Evolutionary conservation across 2,113 vertebrate species (phyloP).

Genomic region (Aldabrachelys gigantea): DNA sequence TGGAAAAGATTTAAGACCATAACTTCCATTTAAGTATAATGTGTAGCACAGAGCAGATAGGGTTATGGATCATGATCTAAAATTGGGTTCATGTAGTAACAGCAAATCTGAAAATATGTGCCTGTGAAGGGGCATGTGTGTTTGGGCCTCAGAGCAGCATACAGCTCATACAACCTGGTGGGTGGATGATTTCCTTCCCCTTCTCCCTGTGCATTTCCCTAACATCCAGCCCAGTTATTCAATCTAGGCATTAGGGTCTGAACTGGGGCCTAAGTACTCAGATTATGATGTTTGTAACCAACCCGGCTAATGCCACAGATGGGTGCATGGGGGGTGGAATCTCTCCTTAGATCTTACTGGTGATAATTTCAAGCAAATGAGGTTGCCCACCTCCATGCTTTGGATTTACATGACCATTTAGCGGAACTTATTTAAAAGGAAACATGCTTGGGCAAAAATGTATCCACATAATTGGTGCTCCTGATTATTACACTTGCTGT

Average conservation of each 20-base stretch:
- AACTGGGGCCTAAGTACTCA: background rate
- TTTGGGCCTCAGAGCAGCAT: background rate
- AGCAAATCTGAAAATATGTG: slow-evolving; percentile 16
- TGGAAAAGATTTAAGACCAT: background rate
- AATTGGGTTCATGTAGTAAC: background rate
- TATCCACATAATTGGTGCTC: background rate
- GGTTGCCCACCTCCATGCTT: background rate
- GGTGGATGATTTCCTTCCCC: background rate
- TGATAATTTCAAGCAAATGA: background rate
- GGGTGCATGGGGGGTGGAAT: background rate
- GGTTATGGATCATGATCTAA: background rate
- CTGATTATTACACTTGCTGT: background rate
- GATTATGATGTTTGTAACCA: background rate
- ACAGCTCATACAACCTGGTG: background rate
- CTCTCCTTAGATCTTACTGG: background rate
- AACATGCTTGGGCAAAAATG: background rate
- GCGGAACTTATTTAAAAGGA: background rate
- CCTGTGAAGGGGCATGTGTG: background rate
- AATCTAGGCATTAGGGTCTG: background rate
- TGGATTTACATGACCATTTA: background rate
- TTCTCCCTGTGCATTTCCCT: background rate
- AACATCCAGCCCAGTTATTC: background rate
- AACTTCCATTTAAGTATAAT: slow-evolving; percentile 14
- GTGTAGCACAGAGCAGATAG: slow-evolving; percentile 16
- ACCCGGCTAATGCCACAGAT: background rate